Conservation (phyloP, 1,140 invertebrate species). For the Steinernema feltiae region DNA sequence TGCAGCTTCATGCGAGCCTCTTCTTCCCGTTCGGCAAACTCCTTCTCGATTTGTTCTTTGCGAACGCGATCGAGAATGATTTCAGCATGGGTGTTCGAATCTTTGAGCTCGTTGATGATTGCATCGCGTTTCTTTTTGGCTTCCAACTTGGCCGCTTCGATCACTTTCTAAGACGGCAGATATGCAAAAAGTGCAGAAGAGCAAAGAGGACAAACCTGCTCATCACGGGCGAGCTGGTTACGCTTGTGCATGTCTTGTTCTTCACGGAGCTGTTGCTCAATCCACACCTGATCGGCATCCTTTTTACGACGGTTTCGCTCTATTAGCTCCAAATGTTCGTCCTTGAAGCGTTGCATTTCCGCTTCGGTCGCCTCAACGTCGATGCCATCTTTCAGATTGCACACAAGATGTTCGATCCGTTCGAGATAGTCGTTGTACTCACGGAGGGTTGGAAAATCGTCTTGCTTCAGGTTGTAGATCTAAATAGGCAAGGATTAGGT, state of each 20-base stretch:
- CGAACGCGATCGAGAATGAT: slow-evolving; percentile 78
- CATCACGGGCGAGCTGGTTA: slow-evolving; percentile 64
- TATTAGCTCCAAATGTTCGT: slow-evolving; percentile 83
- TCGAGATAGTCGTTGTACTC: slow-evolving; percentile 91
- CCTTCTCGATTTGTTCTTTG: slow-evolving; percentile 67
- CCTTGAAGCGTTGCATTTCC: slow-evolving; percentile 86
- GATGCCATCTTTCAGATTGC: slow-evolving; percentile 82
- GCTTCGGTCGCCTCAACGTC: slow-evolving; percentile 82
- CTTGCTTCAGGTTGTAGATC: slow-evolving; percentile 81
- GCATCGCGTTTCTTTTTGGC: slow-evolving; percentile 37
- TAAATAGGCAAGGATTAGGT: slow-evolving; percentile 30
- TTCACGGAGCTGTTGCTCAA: slow-evolving; percentile 79
- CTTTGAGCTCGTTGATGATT: slow-evolving; percentile 52
- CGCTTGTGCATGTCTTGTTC: slow-evolving; percentile 62
- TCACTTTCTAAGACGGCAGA: slow-evolving; percentile 24
- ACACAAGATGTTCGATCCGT: slow-evolving; percentile 79
- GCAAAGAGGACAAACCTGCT: not conserved
- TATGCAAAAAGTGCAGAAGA: not conserved
- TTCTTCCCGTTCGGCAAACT: slow-evolving; percentile 58
- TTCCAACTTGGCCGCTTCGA: slow-evolving; percentile 13
- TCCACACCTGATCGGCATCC: slow-evolving; percentile 63
- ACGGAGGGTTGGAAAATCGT: slow-evolving; percentile 73
- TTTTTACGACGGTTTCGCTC: slow-evolving; percentile 67
- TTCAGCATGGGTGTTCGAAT: slow-evolving; percentile 61
- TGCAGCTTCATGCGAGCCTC: slow-evolving; percentile 40